Evolutionary conservation across 1,140 invertebrate genomes (phyloP).

Genomic region (Drosophila sucinea): DNA sequence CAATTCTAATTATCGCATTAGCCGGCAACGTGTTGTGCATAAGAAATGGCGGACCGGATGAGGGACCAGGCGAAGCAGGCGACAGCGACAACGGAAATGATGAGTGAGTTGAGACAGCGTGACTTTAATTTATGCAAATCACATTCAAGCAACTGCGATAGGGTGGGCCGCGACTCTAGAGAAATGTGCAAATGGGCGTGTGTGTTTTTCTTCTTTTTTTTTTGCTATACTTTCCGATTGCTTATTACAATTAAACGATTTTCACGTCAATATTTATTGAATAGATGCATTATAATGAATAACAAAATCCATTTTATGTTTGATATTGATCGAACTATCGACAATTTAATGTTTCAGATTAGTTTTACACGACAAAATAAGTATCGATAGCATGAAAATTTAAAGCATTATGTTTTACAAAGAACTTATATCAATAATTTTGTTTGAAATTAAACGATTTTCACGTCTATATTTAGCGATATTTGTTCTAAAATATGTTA

Average conservation of each 20-base stretch:
- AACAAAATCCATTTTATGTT: too few species aligned
- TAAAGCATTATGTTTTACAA: too few species aligned
- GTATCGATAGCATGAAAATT: too few species aligned
- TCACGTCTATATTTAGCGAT: too few species aligned
- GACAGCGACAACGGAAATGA: slow-evolving; percentile 38
- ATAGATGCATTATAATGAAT: too few species aligned
- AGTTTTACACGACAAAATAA: too few species aligned
- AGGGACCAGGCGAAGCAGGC: background rate
- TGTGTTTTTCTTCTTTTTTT: background rate
- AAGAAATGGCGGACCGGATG: slow-evolving; percentile 56
- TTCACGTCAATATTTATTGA: too few species aligned
- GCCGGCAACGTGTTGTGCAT: slow-evolving; percentile 77
- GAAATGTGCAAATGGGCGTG: background rate
- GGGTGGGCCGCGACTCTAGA: background rate
- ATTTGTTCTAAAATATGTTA: too few species aligned
- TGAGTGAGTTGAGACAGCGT: slow-evolving; percentile 59
- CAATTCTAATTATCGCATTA: slow-evolving; percentile 83
- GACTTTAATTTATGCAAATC: slow-evolving; percentile 69
- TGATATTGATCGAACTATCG: too few species aligned
- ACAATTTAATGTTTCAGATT: too few species aligned
- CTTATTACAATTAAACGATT: background rate
- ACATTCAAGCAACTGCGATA: slow-evolving; percentile 16
- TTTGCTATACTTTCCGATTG: background rate
- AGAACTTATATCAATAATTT: too few species aligned
- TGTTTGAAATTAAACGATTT: too few species aligned